Evolutionary conservation across 1,140 invertebrate genomes (phyloP).

Genomic region (Notospermus geniculatus): DNA sequence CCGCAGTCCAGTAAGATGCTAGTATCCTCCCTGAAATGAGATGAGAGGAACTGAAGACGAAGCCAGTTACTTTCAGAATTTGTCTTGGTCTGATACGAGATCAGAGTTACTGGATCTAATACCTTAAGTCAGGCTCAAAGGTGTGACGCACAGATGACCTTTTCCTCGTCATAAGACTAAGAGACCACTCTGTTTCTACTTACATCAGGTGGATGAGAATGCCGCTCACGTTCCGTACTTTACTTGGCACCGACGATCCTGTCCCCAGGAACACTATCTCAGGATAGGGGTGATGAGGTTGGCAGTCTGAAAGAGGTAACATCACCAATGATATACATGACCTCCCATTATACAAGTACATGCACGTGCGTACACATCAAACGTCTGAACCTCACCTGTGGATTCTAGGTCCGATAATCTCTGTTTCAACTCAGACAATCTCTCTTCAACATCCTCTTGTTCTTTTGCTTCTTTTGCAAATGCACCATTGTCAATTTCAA

Average conservation of each 20-base stretch:
- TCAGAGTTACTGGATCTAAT: too few relatives aligned
- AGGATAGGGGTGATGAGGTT: constrained; percentile 62
- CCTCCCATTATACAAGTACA: background rate
- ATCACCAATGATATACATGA: constrained; percentile 10
- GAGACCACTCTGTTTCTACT: constrained; percentile 48
- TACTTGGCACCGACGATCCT: constrained; percentile 88
- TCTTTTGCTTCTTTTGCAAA: constrained; percentile 68
- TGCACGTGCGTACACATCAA: background rate
- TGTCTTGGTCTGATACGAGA: too few relatives aligned
- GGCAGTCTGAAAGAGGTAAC: background rate
- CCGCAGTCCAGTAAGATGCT: constrained; percentile 86
- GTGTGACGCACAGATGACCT: constrained; percentile 89
- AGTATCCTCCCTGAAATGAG: constrained; percentile 35
- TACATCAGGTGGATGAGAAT: constrained; percentile 76
- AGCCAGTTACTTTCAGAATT: too few relatives aligned
- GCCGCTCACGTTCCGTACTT: constrained; percentile 84
- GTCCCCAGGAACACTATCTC: constrained; percentile 88
- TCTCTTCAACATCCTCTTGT: constrained; percentile 63
- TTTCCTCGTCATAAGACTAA: constrained; percentile 72
- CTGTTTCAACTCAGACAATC: constrained; percentile 57
- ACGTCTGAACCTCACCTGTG: background rate
- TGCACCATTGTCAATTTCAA: constrained; percentile 62
- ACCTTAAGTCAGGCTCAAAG: too few relatives aligned
- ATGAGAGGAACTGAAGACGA: too few relatives aligned
- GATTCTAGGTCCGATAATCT: constrained; percentile 10